Evolutionary conservation across 92 coral and sea anemone genomes (phyloP).

Genomic region (Phenganax marumi): DNA sequence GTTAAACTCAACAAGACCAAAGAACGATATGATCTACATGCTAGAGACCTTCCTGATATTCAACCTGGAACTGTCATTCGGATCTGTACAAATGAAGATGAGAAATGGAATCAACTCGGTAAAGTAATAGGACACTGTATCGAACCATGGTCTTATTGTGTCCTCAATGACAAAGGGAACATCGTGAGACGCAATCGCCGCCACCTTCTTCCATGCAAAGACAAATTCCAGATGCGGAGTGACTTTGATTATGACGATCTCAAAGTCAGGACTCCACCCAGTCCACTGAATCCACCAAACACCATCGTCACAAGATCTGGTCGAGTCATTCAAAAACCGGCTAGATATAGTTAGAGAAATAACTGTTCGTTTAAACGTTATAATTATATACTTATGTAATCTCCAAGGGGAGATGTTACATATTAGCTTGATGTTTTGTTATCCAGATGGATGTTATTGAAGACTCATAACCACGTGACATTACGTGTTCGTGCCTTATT

Average conservation of each 20-base stretch:
- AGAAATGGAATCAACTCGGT: conserved; percentile 1
- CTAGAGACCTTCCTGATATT: neutral
- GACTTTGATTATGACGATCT: neutral
- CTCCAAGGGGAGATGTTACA: conserved; percentile 8
- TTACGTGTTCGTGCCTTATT: no score
- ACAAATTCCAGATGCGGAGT: neutral
- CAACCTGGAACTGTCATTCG: conserved; percentile 12
- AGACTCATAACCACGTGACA: no score
- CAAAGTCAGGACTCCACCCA: neutral
- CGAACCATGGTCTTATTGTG: neutral
- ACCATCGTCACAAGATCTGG: neutral
- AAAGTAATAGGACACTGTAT: neutral
- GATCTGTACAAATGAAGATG: neutral
- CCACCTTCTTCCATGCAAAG: conserved; percentile 4
- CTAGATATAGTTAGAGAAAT: neutral
- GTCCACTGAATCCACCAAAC: neutral
- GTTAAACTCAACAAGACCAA: no score
- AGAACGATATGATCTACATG: no score
- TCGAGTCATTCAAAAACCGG: neutral
- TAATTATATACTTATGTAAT: neutral
- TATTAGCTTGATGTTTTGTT: neutral
- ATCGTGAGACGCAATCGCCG: neutral
- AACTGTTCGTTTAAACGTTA: neutral
- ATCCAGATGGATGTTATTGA: no score
- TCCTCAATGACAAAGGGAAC: conserved; percentile 6